A percentile compares a stretch with the other conserved stretches of the same genome.
Conservation (phyloP, 2,888 invertebrate species). For the Drosophila acutilabella region DNA sequence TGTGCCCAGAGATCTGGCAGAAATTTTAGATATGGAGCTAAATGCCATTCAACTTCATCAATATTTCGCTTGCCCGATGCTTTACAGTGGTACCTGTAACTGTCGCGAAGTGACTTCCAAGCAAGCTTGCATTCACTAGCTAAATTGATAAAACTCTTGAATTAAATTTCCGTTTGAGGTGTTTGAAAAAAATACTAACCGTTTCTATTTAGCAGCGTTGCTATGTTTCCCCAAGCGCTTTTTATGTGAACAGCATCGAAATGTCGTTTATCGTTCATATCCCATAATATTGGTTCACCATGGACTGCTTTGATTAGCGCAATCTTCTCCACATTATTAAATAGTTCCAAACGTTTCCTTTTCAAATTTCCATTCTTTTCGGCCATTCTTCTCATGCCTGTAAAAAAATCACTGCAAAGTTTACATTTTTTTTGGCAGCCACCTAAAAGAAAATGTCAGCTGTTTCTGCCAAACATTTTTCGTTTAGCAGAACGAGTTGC, state of each 20-base stretch:
- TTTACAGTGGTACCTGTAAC: constrained; percentile 5
- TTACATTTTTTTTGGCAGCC: not conserved
- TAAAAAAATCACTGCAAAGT: not conserved
- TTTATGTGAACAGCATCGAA: not conserved
- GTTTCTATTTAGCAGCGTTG: not conserved
- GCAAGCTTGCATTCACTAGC: not conserved
- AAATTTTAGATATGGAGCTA: not conserved
- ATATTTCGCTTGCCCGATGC: not conserved
- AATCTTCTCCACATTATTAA: not conserved
- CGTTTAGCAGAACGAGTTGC: not conserved
- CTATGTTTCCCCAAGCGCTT: not conserved
- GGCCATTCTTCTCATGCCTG: not conserved
- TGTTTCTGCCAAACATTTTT: not conserved
- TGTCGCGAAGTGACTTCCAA: constrained; percentile 2
- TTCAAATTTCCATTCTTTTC: not conserved
- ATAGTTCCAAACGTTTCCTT: not conserved
- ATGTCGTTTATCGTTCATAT: not conserved
- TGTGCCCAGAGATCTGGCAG: not conserved
- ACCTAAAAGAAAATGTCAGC: not conserved
- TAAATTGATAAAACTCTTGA: not conserved
- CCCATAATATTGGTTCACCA: not conserved
- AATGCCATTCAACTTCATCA: not conserved
- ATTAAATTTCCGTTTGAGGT: not conserved
- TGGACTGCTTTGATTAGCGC: not conserved
- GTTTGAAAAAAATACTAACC: not conserved